Evolutionary conservation across 2,888 invertebrate genomes (phyloP).

Genomic region (Allolobophora icterica): DNA sequence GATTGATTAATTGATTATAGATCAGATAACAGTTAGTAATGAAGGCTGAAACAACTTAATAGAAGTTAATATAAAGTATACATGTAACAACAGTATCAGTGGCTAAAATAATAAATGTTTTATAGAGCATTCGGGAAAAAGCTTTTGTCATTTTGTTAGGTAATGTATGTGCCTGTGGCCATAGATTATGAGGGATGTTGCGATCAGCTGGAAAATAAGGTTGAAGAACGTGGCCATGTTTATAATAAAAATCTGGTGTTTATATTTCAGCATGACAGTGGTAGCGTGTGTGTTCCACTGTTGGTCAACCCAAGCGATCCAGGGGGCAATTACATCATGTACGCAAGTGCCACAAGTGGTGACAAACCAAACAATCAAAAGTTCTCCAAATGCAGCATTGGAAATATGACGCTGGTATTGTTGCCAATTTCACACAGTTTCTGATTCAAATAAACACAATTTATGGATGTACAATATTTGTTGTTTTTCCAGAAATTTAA

Average conservation of each 20-base stretch:
- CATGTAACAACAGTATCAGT: too few species aligned
- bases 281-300: slow-evolving; percentile 47
- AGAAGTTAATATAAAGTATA: too few species aligned
- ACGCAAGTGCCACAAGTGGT: slow-evolving; percentile 98
- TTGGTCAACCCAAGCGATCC: slow-evolving; percentile 70
- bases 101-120: too few species aligned
- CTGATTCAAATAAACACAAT: neutral
- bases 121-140: too few species aligned
- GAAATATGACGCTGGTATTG: slow-evolving; percentile 84
- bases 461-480: neutral
- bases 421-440: neutral
- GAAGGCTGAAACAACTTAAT: too few species aligned
- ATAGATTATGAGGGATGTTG: too few species aligned
- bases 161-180: too few species aligned
- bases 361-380: slow-evolving; percentile 96
- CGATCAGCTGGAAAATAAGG: too few species aligned
- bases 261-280: slow-evolving; percentile 81
- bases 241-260: neutral
- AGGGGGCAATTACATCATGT: slow-evolving; percentile 97
- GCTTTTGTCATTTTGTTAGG: too few species aligned
- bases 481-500: neutral
- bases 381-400: slow-evolving; percentile 91
- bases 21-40: too few species aligned
- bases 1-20: too few species aligned
- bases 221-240: neutral